phyloP scores from a whole-genome alignment of 1,140 invertebrate species.

The Pachyrhynchus sulphureomaculatus region DNA sequence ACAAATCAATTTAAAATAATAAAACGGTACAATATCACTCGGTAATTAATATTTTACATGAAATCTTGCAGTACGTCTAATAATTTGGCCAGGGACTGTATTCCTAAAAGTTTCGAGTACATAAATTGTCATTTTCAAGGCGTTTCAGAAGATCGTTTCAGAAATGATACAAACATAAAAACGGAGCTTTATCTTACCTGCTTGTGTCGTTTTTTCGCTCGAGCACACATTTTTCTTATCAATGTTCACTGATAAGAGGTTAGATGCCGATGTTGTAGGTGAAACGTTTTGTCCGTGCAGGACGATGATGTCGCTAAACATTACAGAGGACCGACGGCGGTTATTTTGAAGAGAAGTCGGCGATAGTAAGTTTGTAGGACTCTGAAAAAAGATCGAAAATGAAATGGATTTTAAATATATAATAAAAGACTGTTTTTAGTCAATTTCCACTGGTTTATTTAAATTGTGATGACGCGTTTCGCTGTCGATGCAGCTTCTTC shows the following conservation, averaged over 20 bases:
- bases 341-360: constrained; percentile 58
- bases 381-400: constrained; percentile 31
- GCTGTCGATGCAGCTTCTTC: too few relatives aligned
- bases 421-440: too few relatives aligned
- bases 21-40: too few relatives aligned
- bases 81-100: too few relatives aligned
- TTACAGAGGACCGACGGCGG: constrained; percentile 75
- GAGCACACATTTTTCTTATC: constrained; percentile 73
- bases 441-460: too few relatives aligned
- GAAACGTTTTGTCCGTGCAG: constrained; percentile 59
- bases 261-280: constrained; percentile 38
- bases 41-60: too few relatives aligned
- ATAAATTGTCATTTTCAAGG: too few relatives aligned
- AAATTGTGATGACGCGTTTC: too few relatives aligned
- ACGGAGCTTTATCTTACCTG: constrained; percentile 55
- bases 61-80: too few relatives aligned
- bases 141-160: too few relatives aligned
- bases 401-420: not conserved
- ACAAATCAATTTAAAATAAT: too few relatives aligned
- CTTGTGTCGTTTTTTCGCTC: constrained; percentile 86
- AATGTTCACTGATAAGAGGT: constrained; percentile 44
- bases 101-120: too few relatives aligned
- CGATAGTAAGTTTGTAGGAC: constrained; percentile 57
- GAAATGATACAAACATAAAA: not conserved
- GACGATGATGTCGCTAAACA: constrained; percentile 83